Percentiles rank a stretch among this genome's conserved stretches.
Conservation (phyloP, 1,140 invertebrate species). For the Zaprionus davidi region DNA sequence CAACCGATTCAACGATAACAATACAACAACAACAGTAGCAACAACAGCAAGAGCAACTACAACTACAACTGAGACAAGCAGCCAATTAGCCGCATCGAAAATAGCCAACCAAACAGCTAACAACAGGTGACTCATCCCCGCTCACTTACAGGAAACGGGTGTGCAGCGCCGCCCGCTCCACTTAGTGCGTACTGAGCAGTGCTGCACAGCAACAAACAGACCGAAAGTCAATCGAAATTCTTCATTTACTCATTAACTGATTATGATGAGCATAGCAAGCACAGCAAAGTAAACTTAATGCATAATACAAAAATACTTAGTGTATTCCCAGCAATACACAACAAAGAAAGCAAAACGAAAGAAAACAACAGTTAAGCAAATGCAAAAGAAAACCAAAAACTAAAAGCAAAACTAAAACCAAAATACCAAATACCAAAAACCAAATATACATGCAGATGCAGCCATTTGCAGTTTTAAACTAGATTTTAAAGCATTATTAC, state of each 20-base stretch:
- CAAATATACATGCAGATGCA: constrained; percentile 77
- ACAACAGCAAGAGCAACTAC: constrained; percentile 6
- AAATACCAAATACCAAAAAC: constrained; percentile 72
- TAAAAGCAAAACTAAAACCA: constrained; percentile 65
- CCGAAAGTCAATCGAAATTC: constrained; percentile 33
- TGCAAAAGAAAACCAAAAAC: constrained; percentile 35
- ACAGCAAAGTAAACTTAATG: constrained; percentile 61
- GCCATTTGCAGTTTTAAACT: constrained; percentile 80
- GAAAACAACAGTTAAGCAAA: constrained; percentile 37
- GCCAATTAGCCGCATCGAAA: constrained; percentile 27
- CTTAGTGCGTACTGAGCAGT: constrained; percentile 12
- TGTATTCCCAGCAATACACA: constrained; percentile 38
- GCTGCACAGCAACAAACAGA: constrained; percentile 30
- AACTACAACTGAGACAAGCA: constrained; percentile 14
- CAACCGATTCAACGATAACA: constrained; percentile 35
- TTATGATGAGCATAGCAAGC: constrained; percentile 45
- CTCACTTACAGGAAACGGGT: constrained; percentile 28
- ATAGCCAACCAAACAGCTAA: constrained; percentile 39
- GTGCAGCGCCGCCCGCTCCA: not conserved
- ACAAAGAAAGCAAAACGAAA: constrained; percentile 24
- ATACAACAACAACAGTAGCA: not conserved
- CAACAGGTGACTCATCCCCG: constrained; percentile 34
- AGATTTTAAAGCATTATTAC: constrained; percentile 83
- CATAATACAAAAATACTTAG: constrained; percentile 37
- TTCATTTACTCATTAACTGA: constrained; percentile 60